A percentile compares a stretch with the other conserved stretches of the same genome.
Conservation (phyloP, 2,113 vertebrate genomes). For the Chiloscyllium plagiosum region DNA sequence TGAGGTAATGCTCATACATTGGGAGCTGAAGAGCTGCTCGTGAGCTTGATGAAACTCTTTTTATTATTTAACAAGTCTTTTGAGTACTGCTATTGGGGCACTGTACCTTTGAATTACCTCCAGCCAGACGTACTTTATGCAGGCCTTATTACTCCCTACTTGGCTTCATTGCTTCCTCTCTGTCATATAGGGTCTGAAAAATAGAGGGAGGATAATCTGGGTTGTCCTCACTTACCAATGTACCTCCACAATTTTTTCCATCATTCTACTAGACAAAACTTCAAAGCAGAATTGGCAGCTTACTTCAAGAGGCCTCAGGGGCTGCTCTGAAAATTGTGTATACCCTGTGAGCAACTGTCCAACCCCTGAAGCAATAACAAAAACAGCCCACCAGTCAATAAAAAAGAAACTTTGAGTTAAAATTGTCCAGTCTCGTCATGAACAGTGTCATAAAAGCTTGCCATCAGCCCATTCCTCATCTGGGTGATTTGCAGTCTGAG, state of each 20-base stretch:
- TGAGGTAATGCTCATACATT: background rate
- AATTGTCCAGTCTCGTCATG: background rate
- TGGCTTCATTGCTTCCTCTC: background rate
- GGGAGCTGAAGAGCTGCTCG: background rate
- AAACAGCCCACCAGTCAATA: background rate
- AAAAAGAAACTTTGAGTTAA: background rate
- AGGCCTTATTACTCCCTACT: background rate
- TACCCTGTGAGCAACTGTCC: background rate
- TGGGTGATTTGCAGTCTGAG: background rate
- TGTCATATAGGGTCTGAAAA: background rate
- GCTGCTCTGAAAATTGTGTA: background rate
- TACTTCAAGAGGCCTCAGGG: background rate
- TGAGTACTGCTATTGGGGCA: background rate
- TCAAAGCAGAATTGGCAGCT: background rate
- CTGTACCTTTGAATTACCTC: background rate
- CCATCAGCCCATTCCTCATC: background rate
- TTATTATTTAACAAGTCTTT: background rate
- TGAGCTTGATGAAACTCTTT: background rate
- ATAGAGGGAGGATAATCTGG: background rate
- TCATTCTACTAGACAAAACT: background rate
- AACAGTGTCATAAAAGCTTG: background rate
- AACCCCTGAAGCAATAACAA: background rate
- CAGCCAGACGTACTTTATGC: background rate
- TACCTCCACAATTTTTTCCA: background rate
- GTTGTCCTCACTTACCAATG: background rate